A percentile compares a stretch with the other conserved stretches of the same genome.
phyloP scores from a whole-genome alignment of 2,113 vertebrate species.

The Pseudopipra pipra region DNA sequence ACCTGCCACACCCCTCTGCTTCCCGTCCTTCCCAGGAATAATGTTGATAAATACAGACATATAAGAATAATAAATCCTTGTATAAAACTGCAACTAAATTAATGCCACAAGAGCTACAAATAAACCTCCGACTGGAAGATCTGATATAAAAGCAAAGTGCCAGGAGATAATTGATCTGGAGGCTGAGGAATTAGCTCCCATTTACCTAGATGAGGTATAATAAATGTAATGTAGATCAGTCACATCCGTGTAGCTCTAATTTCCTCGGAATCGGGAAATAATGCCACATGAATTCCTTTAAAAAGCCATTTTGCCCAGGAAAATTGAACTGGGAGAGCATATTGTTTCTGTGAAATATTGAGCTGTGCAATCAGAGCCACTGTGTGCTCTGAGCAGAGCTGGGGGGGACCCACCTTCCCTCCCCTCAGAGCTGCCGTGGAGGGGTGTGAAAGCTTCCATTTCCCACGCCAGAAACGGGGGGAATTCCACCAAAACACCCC shows the following conservation, averaged over 20 bases:
- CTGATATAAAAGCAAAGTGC: neutral
- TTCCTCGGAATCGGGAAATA: conserved; percentile 47
- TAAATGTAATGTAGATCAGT: conserved; percentile 56
- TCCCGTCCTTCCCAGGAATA: conserved; percentile 34
- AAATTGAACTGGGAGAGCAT: neutral
- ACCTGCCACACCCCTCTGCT: neutral
- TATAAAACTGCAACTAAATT: neutral
- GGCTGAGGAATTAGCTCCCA: neutral
- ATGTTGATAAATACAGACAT: neutral
- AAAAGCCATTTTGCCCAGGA: neutral
- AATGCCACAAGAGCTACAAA: conserved; percentile 15
- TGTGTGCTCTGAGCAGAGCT: neutral
- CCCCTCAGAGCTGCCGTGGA: neutral
- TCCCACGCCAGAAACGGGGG: neutral
- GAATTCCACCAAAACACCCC: neutral
- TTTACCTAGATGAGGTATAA: conserved; percentile 61
- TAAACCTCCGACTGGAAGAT: conserved; percentile 16
- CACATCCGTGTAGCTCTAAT: conserved; percentile 42
- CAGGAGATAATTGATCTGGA: neutral
- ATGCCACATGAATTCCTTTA: conserved; percentile 28
- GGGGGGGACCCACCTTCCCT: neutral
- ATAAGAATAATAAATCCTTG: neutral
- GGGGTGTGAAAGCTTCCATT: neutral
- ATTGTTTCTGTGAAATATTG: neutral
- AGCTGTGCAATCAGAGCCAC: neutral